Conservation (phyloP, 2,797 vertebrate species). For the Lepus oiostolus region DNA sequence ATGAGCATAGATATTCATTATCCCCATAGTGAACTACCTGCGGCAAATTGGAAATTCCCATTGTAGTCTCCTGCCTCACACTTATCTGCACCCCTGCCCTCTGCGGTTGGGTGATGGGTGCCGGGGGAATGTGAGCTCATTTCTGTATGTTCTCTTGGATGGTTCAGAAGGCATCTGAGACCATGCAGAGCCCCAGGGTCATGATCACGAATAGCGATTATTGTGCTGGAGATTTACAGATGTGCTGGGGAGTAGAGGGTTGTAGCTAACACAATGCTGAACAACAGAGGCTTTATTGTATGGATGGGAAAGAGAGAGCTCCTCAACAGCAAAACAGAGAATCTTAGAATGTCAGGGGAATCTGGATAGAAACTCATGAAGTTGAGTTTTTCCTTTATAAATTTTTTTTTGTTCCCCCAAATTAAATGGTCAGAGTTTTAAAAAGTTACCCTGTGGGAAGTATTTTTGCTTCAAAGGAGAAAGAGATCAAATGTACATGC, state of each 20-base stretch:
- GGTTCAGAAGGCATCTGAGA: conserved; percentile 76
- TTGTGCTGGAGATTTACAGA: conserved; percentile 80
- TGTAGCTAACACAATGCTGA: conserved; percentile 79
- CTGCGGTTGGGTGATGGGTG: conserved; percentile 48
- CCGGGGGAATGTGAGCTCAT: conserved; percentile 65
- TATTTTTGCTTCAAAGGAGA: conserved; percentile 73
- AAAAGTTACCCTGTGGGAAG: conserved; percentile 71
- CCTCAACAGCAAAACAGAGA: conserved; percentile 75
- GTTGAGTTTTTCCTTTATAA: conserved; percentile 65
- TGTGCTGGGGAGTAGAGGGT: conserved; percentile 75
- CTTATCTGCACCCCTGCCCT: conserved; percentile 65
- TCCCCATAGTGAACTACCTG: conserved; percentile 54
- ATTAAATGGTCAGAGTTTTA: conserved; percentile 77
- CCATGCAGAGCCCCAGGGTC: conserved; percentile 69
- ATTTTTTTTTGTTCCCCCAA: conserved; percentile 55
- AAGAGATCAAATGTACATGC: conserved; percentile 73
- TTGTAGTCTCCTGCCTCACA: conserved; percentile 32
- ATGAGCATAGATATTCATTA: neutral
- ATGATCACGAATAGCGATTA: conserved; percentile 80
- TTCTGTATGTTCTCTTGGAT: conserved; percentile 76
- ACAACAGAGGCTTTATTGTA: conserved; percentile 82
- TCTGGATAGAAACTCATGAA: conserved; percentile 70
- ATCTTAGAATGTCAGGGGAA: conserved; percentile 66
- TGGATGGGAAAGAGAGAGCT: conserved; percentile 44
- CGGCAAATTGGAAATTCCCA: neutral